Conservation (phyloP, 2,113 vertebrate species). For the Odontesthes bonariensis region DNA sequence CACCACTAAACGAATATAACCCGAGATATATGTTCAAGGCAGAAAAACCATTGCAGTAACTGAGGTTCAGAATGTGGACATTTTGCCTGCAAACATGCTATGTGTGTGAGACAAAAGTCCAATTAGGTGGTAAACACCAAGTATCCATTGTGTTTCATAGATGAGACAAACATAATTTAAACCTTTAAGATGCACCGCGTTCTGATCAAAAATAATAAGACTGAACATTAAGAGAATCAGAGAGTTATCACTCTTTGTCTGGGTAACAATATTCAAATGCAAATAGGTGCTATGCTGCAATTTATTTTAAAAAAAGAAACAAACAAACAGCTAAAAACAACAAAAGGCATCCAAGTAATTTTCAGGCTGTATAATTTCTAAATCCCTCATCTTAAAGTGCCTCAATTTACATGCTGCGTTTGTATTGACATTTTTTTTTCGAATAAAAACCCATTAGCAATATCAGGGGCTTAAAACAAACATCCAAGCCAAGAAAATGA, state of each 20-base stretch:
- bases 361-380: conserved; percentile 67
- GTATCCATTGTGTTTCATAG: conserved; percentile 43
- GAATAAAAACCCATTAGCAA: conserved; percentile 75
- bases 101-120: conserved; percentile 17
- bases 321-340: conserved; percentile 68
- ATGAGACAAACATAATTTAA: conserved; percentile 65
- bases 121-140: conserved; percentile 65
- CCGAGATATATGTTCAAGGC: conserved; percentile 37
- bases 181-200: conserved; percentile 69
- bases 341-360: conserved; percentile 67
- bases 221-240: conserved; percentile 69
- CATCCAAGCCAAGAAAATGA: conserved; percentile 60
- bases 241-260: conserved; percentile 69
- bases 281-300: conserved; percentile 72
- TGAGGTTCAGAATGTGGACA: neutral
- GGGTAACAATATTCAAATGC: conserved; percentile 75
- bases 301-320: conserved; percentile 52
- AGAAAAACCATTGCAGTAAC: conserved; percentile 12
- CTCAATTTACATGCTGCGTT: conserved; percentile 64
- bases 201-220: conserved; percentile 74
- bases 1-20: conserved; percentile 42
- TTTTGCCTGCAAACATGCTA: conserved; percentile 7
- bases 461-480: conserved; percentile 64
- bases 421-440: conserved; percentile 63
- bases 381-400: conserved; percentile 73